These are phyloP conservation scores for Ceratotherium simum DNA, from an alignment of 2,113 vertebrate genomes.

Conservation along the genomic window DNA sequence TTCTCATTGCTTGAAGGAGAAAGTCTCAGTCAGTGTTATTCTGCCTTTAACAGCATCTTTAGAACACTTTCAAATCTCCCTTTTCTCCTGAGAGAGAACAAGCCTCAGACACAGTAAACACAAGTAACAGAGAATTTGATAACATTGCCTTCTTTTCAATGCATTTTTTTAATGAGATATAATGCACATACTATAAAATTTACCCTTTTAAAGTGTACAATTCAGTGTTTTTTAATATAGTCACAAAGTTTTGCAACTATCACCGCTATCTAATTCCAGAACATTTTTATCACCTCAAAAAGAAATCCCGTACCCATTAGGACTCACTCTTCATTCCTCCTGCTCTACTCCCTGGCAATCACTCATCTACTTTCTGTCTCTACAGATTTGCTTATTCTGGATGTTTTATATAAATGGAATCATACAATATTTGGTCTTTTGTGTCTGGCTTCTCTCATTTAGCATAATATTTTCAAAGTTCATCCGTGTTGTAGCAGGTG, in stretches of 20 bases:
- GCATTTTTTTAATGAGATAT: background rate
- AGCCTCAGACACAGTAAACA: background rate
- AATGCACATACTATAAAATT: background rate
- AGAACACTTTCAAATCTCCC: background rate
- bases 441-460: background rate
- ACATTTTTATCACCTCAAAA: background rate
- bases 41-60: background rate
- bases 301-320: background rate
- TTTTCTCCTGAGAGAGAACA: background rate
- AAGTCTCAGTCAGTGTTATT: background rate
- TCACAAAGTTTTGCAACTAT: background rate
- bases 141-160: background rate
- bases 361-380: background rate
- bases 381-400: background rate
- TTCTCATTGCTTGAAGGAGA: background rate
- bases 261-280: background rate
- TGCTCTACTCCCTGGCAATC: rapidly evolving
- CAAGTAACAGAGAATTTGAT: background rate
- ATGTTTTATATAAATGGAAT: background rate
- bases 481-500: background rate
- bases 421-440: background rate
- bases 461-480: background rate
- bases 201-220: background rate
- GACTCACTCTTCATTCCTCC: too few species aligned
- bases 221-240: background rate